Evolutionary conservation across 2,113 vertebrate genomes (phyloP).

Genomic region (Hucho hucho): DNA sequence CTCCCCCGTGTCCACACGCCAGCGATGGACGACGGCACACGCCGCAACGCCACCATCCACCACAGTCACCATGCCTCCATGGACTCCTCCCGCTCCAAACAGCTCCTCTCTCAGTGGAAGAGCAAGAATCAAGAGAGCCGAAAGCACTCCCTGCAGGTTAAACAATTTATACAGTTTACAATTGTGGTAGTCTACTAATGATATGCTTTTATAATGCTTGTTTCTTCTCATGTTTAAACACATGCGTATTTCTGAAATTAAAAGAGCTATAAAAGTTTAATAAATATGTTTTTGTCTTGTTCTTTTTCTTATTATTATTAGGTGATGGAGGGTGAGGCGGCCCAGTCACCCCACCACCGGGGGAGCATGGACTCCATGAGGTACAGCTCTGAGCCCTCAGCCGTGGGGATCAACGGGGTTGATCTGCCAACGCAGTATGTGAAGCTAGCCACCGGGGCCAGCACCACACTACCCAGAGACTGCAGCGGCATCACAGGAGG

Average conservation of each 20-base stretch:
- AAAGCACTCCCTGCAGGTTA: constrained; percentile 84
- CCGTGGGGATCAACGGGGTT: constrained; percentile 71
- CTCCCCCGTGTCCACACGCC: constrained; percentile 89
- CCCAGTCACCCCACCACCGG: constrained; percentile 78
- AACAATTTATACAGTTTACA: no score
- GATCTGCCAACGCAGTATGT: constrained; percentile 69
- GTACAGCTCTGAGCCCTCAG: constrained; percentile 84
- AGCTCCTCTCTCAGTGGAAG: constrained; percentile 96
- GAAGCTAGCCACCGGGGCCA: constrained; percentile 84
- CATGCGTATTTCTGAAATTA: no score
- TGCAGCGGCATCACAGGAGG: constrained; percentile 87
- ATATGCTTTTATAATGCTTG: no score
- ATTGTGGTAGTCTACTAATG: no score
- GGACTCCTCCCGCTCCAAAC: constrained; percentile 93
- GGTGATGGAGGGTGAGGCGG: constrained; percentile 72
- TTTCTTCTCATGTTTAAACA: no score
- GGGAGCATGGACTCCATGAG: constrained; percentile 85
- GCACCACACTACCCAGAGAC: constrained; percentile 81
- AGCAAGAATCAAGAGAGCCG: constrained; percentile 85
- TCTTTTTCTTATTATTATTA: constrained; percentile 49
- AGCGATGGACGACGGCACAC: constrained; percentile 82
- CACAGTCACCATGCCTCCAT: constrained; percentile 79
- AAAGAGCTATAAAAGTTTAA: no score
- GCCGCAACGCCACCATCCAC: constrained; percentile 85
- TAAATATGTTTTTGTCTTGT: no score